Conservation (phyloP, 2,113 vertebrate species). For the Nibea coibor region DNA sequence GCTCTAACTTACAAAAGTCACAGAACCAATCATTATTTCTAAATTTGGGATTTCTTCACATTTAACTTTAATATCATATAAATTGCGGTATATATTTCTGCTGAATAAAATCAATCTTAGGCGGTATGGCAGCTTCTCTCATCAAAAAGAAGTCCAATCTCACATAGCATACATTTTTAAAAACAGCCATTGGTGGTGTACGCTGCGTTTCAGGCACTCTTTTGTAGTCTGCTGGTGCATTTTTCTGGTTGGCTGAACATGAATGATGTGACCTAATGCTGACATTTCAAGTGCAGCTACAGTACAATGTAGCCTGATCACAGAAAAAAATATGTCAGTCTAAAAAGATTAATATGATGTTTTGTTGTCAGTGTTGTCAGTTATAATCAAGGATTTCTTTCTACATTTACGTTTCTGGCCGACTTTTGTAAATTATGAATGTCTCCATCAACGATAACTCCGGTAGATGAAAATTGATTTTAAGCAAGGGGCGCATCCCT, state of each 20-base stretch:
- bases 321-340: not conserved
- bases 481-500: too few species aligned
- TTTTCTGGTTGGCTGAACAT: constrained; percentile 28
- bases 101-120: not conserved
- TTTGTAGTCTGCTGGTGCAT: constrained; percentile 10
- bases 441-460: too few species aligned
- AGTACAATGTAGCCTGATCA: constrained; percentile 2
- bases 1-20: not conserved
- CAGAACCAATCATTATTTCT: not conserved
- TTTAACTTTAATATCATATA: not conserved
- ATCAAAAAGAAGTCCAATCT: not conserved
- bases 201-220: not conserved
- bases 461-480: too few species aligned
- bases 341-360: not conserved
- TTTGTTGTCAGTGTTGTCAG: constrained; percentile 9
- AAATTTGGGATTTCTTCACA: not conserved
- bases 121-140: not conserved
- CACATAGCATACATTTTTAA: not conserved
- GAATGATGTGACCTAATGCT: constrained; percentile 30
- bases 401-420: not conserved
- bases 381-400: not conserved
- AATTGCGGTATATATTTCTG: not conserved
- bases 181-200: not conserved
- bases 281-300: constrained; percentile 39
- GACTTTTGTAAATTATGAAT: too few species aligned